Evolutionary conservation across 1,140 invertebrate species (phyloP).

Genomic region (Drosophila ogumai): DNA sequence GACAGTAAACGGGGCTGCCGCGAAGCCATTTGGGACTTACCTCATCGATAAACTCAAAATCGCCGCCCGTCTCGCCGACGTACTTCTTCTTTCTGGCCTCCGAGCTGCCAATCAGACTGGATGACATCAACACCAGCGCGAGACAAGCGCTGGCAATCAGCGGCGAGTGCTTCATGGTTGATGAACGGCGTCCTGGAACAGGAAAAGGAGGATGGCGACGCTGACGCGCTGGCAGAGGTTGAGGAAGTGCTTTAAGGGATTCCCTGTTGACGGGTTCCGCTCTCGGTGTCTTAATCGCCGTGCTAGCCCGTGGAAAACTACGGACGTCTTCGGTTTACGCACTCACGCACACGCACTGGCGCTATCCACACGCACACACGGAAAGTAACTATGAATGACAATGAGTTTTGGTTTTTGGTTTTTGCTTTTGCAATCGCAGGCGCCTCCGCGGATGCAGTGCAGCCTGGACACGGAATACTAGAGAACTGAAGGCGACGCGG

Average conservation of each 20-base stretch:
- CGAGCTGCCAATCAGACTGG: conserved; percentile 66
- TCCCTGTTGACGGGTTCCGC: conserved; percentile 44
- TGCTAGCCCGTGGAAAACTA: conserved; percentile 43
- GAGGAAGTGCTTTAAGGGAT: conserved; percentile 43
- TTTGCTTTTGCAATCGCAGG: conserved; percentile 55
- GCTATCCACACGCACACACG: conserved; percentile 28
- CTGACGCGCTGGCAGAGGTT: neutral
- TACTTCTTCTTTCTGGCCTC: conserved; percentile 84
- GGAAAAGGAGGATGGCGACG: conserved; percentile 18
- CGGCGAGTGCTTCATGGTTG: conserved; percentile 77
- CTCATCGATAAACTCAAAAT: conserved; percentile 85
- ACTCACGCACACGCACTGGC: conserved; percentile 39
- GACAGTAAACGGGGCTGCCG: conserved; percentile 36
- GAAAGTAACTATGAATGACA: conserved; percentile 47
- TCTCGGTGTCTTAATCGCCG: conserved; percentile 28
- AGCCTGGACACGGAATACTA: conserved; percentile 60
- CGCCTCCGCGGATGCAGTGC: conserved; percentile 54
- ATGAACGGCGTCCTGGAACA: conserved; percentile 38
- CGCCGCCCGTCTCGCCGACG: conserved; percentile 81
- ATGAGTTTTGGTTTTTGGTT: conserved; percentile 45
- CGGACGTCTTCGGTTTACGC: conserved; percentile 38
- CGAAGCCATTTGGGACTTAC: conserved; percentile 79
- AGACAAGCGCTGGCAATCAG: conserved; percentile 79
- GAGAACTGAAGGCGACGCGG: conserved; percentile 69
- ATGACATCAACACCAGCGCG: conserved; percentile 83